Conservation (phyloP, 2,888 invertebrate species). For the Drosophila stalkeri region DNA sequence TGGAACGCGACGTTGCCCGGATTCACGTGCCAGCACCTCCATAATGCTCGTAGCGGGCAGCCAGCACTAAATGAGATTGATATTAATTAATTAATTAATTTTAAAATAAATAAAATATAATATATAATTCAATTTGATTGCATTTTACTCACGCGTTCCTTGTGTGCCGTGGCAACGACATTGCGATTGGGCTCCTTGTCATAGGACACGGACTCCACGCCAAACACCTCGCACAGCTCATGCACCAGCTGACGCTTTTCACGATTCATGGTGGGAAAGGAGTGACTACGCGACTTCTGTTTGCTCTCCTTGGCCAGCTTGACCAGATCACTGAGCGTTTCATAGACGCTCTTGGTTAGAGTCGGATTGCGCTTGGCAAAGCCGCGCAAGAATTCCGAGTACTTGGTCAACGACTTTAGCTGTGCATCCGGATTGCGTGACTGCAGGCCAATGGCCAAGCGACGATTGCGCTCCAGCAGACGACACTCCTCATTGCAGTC, state of each 20-base stretch:
- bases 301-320: slow-evolving; percentile 94
- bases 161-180: slow-evolving; percentile 95
- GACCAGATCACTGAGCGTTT: slow-evolving; percentile 93
- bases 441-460: slow-evolving; percentile 95
- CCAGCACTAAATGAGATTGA: slow-evolving; percentile 89
- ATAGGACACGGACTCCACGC: slow-evolving; percentile 96
- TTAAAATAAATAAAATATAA: not conserved
- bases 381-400: slow-evolving; percentile 93
- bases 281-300: slow-evolving; percentile 92
- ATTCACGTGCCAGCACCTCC: slow-evolving; percentile 92
- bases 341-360: slow-evolving; percentile 93
- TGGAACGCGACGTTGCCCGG: slow-evolving; percentile 92
- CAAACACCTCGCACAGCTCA: slow-evolving; percentile 97
- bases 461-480: slow-evolving; percentile 93
- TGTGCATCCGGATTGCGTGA: slow-evolving; percentile 94
- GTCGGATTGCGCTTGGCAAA: slow-evolving; percentile 92
- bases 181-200: slow-evolving; percentile 98
- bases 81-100: not conserved
- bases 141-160: slow-evolving; percentile 88
- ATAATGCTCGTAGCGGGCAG: slow-evolving; percentile 94
- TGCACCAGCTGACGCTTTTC: slow-evolving; percentile 96
- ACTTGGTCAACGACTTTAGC: slow-evolving; percentile 91
- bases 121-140: not conserved
- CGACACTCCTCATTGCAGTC: slow-evolving; percentile 98
- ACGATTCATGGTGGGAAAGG: slow-evolving; percentile 97